Evolutionary conservation across 1,140 invertebrate species (phyloP).

Genomic region (Steinernema khuongi): DNA sequence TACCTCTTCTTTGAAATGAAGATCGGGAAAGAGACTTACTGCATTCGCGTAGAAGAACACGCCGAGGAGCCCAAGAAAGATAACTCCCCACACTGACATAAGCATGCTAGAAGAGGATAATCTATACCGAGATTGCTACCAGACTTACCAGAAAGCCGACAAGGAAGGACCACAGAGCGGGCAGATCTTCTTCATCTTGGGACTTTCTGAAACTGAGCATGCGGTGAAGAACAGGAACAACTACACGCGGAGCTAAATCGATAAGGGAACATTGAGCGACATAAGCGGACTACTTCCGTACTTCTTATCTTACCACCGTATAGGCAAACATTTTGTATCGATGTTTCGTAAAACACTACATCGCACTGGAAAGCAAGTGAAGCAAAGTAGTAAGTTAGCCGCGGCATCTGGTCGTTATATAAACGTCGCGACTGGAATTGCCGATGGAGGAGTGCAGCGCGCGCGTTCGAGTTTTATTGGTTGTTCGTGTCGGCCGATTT

Average conservation of each 20-base stretch:
- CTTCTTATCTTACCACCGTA: too few relatives aligned
- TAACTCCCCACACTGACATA: slow-evolving; percentile 57
- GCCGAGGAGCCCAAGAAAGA: slow-evolving; percentile 55
- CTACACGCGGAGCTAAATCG: not conserved
- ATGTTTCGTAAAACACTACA: too few relatives aligned
- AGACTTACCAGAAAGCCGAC: slow-evolving; percentile 56
- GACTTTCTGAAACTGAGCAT: slow-evolving; percentile 11
- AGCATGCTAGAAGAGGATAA: slow-evolving; percentile 58
- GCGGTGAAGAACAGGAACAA: slow-evolving; percentile 23
- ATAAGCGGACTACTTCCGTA: too few relatives aligned
- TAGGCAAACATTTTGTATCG: too few relatives aligned
- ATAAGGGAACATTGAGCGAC: too few relatives aligned
- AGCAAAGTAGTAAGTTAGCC: not conserved
- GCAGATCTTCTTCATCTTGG: slow-evolving; percentile 51
- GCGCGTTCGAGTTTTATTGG: slow-evolving; percentile 16
- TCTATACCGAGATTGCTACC: not conserved
- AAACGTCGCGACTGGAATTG: not conserved
- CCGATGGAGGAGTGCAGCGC: not conserved
- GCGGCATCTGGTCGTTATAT: not conserved
- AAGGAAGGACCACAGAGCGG: slow-evolving; percentile 56
- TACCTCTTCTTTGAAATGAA: slow-evolving; percentile 44
- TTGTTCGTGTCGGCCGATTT: not conserved
- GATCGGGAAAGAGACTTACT: slow-evolving; percentile 56
- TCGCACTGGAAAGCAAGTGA: too few relatives aligned
- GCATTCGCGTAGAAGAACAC: slow-evolving; percentile 56